phyloP scores from a whole-genome alignment of 2,888 invertebrate genomes.

The Tenthredo distinguenda region DNA sequence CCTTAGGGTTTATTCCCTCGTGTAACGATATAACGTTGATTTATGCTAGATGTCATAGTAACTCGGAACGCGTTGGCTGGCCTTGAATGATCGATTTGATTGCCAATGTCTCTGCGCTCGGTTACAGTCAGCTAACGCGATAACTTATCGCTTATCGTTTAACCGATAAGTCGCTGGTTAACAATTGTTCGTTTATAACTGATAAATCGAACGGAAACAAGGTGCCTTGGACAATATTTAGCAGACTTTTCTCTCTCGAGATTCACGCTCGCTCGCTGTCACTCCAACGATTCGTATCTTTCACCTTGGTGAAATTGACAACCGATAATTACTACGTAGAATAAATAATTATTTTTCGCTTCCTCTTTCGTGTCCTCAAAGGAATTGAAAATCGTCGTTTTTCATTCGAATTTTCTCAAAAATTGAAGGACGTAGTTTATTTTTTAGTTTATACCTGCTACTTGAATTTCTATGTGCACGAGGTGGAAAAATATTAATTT shows the following conservation, averaged over 20 bases:
- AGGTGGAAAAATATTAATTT: too few relatives aligned
- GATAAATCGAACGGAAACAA: slow-evolving; percentile 3
- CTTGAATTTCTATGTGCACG: too few relatives aligned
- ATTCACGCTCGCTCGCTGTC: not conserved
- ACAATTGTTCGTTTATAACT: slow-evolving; percentile 17
- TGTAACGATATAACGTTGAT: not conserved
- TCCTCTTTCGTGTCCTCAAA: too few relatives aligned
- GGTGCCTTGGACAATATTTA: not conserved
- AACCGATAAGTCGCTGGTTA: not conserved
- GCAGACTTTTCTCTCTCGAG: not conserved
- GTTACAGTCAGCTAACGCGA: not conserved
- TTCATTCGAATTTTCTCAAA: not conserved
- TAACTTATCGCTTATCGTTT: slow-evolving; percentile 32
- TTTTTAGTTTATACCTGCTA: too few relatives aligned
- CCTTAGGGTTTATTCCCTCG: not conserved
- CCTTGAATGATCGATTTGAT: slow-evolving; percentile 43
- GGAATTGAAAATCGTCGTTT: not conserved
- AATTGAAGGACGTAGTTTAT: too few relatives aligned
- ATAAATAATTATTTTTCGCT: too few relatives aligned
- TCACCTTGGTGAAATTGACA: too few relatives aligned
- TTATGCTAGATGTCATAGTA: not conserved
- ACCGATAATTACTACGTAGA: not conserved
- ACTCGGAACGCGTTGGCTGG: not conserved
- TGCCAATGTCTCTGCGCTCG: slow-evolving; percentile 27
- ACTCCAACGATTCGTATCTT: too few relatives aligned